Percentiles rank a stretch among this genome's conserved stretches.
These are phyloP conservation scores for Nineta flava DNA, from an alignment of 2,888 invertebrate genomes.

Conservation along the genomic window DNA sequence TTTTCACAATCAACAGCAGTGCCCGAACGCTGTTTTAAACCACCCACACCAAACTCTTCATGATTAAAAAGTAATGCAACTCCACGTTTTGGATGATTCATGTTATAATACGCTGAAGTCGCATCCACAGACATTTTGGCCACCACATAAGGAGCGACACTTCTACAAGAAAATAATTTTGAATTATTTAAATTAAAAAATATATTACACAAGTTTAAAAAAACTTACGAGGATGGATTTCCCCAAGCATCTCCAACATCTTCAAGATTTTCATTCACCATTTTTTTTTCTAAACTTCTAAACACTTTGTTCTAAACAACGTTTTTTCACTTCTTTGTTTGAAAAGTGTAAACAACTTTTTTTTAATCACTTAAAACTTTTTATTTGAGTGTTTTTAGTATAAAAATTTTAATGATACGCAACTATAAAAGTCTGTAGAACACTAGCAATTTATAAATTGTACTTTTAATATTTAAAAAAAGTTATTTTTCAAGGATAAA, in stretches of 20 bases:
- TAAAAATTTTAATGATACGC: too few relatives aligned
- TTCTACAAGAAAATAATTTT: conserved; percentile 15
- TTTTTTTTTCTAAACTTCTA: neutral
- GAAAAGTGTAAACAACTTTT: too few relatives aligned
- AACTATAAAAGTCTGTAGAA: too few relatives aligned
- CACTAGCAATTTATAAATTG: too few relatives aligned
- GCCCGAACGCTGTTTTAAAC: conserved; percentile 57
- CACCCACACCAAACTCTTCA: conserved; percentile 58
- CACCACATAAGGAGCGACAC: conserved; percentile 25
- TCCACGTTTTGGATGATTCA: conserved; percentile 70
- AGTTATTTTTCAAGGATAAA: too few relatives aligned
- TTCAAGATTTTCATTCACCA: neutral
- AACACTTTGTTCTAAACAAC: too few relatives aligned
- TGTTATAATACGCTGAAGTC: conserved; percentile 66
- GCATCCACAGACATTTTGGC: conserved; percentile 48
- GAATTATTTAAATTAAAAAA: neutral
- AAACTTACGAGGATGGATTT: neutral
- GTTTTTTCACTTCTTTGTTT: too few relatives aligned
- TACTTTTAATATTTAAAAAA: too few relatives aligned
- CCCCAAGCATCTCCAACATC: neutral
- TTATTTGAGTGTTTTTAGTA: too few relatives aligned
- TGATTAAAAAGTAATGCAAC: conserved; percentile 83
- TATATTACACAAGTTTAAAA: neutral
- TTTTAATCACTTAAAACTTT: too few relatives aligned
- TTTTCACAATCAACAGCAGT: conserved; percentile 76